These are phyloP conservation scores for Tanytarsus gracilentus DNA, from an alignment of 2,888 invertebrate species.

Conservation along the genomic window DNA sequence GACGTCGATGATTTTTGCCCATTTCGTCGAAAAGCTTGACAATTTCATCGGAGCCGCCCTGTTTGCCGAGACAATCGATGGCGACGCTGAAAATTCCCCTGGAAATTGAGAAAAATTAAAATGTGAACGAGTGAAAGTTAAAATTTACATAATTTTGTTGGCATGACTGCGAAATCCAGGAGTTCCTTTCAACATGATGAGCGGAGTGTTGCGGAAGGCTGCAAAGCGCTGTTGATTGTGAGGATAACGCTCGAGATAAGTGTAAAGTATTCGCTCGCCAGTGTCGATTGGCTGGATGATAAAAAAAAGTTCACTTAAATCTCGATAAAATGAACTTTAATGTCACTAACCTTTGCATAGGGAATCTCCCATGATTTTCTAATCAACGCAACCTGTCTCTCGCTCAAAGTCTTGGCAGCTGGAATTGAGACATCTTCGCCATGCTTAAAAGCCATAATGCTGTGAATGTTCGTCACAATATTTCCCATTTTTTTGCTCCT, in stretches of 20 bases:
- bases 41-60: not conserved
- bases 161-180: slow-evolving; percentile 18
- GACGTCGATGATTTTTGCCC: slow-evolving; percentile 37
- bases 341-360: slow-evolving; percentile 29
- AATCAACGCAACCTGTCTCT: slow-evolving; percentile 39
- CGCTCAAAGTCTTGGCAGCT: slow-evolving; percentile 34
- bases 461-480: slow-evolving; percentile 2
- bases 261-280: slow-evolving; percentile 38
- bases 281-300: slow-evolving; percentile 38
- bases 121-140: not conserved
- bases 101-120: not conserved
- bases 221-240: slow-evolving; percentile 40
- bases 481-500: slow-evolving; percentile 5
- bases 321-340: not conserved
- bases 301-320: not conserved
- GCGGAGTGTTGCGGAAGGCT: slow-evolving; percentile 38
- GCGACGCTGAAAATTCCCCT: not conserved
- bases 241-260: slow-evolving; percentile 40
- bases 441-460: not conserved
- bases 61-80: slow-evolving; percentile 5
- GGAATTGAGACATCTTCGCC: slow-evolving; percentile 22
- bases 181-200: slow-evolving; percentile 35
- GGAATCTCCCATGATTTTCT: slow-evolving; percentile 42
- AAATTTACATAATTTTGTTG: slow-evolving; percentile 20
- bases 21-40: slow-evolving; percentile 30